Evolutionary conservation across 2,797 vertebrate species (phyloP), one percentile per base, ranked within the genome.

Genomic region (Pteropus rufus): DNA sequence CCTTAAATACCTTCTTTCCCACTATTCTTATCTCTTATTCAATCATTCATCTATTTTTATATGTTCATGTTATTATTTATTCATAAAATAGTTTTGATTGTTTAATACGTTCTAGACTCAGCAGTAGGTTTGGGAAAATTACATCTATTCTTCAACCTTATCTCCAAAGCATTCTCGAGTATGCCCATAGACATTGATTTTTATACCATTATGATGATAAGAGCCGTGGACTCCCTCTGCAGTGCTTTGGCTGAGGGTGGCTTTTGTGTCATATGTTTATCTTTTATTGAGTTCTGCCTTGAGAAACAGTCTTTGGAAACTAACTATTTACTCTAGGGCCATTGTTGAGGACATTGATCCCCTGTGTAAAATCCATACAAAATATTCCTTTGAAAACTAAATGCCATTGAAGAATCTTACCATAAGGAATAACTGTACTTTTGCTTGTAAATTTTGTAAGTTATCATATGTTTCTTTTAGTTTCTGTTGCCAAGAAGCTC

Each of bases 1-100:
- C 14, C 65, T 64, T 36, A 52, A 85, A 72, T 44, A 15, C 29
- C 16, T 10, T 77, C 26, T 54, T 93, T 54, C 31, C 52, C 41
- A 49, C 12, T 29, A 29, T 79, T 73, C 29, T 76, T 72, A 75
- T 79, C 41, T 85, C 62, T 89, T 76, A 39, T 82, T 86, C 58
- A 34, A 23, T 83, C n/a, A 49, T 31, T 46, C 23, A 64, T 81
- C 58, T 75, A 49, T 87, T 92, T 86, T 94, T 89, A 65, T 29
- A 70, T 91, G 58, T 52, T 75, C 24, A 60, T n/a, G 36, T 82
- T 92, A 87, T 93, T 96, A 94, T 93, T 96, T 94, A 94, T 87
- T 94, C 24, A 86, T 69, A 81, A 69, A 89, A 89, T 80, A 92
- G 36, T 79, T 86, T 60, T 80, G 69, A 91, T 82, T 89, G 31